Percentiles rank a stretch among this genome's conserved stretches.
phyloP scores from a whole-genome alignment of 2,113 vertebrate genomes.

The Geococcyx californianus region DNA sequence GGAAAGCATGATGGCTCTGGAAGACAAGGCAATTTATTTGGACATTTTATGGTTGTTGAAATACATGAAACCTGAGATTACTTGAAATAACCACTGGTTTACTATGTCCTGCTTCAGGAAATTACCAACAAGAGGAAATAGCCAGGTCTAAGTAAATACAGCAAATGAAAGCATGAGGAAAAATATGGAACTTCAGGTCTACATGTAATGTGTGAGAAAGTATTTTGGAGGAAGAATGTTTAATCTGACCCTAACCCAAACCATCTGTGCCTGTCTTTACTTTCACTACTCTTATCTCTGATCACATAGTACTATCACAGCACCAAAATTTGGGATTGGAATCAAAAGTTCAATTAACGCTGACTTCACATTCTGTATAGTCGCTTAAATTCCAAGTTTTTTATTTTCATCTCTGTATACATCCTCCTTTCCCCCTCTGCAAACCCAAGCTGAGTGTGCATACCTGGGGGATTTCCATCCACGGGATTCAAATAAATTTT shows the following conservation, averaged over 20 bases:
- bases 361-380: constrained; percentile 28
- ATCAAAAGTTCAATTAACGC: constrained; percentile 47
- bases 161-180: constrained; percentile 8
- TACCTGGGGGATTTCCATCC: not conserved
- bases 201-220: constrained; percentile 13
- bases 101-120: constrained; percentile 29
- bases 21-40: not conserved
- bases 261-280: constrained; percentile 10
- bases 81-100: not conserved
- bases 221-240: constrained; percentile 24
- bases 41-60: not conserved
- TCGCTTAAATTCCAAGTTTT: constrained; percentile 25
- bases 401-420: constrained; percentile 20
- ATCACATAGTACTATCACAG: constrained; percentile 1
- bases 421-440: not conserved
- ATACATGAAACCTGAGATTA: not conserved
- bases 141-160: not conserved
- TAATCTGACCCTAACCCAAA: not conserved
- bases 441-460: not conserved
- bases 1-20: not conserved
- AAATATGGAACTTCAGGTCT: constrained; percentile 9
- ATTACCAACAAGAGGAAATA: constrained; percentile 39
- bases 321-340: not conserved
- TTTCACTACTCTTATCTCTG: constrained; percentile 16
- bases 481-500: not conserved